A percentile compares a stretch with the other conserved stretches of the same genome.
Conservation (phyloP, 2,888 invertebrate genomes). For the Yponomeuta malinellus region DNA sequence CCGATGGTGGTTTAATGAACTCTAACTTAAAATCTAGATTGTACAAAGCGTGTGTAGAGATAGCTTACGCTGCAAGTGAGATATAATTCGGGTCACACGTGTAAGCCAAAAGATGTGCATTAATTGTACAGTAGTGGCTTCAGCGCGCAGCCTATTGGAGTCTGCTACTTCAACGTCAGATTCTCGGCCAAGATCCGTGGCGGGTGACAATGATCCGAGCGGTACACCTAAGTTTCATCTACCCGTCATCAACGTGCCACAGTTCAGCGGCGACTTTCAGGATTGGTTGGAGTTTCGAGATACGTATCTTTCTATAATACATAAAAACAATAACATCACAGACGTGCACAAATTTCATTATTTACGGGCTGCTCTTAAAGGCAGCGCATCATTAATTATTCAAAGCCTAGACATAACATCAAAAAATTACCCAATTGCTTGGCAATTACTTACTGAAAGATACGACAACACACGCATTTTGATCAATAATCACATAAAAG, state of each 20-base stretch:
- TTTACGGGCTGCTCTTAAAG: neutral
- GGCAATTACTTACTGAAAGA: neutral
- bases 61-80: too few species aligned
- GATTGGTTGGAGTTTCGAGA: constrained; percentile 4
- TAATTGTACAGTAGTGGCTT: constrained; percentile 17
- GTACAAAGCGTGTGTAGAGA: too few species aligned
- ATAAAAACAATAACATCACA: neutral
- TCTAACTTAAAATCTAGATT: too few species aligned
- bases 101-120: too few species aligned
- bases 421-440: neutral
- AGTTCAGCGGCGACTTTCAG: constrained; percentile 18
- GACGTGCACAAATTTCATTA: constrained; percentile 4
- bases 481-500: constrained; percentile 20
- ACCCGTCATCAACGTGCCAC: constrained; percentile 17
- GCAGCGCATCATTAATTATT: neutral
- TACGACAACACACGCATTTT: constrained; percentile 23
- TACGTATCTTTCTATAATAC: constrained; percentile 4
- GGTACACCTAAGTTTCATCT: constrained; percentile 15
- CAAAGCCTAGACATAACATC: neutral
- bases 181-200: neutral
- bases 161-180: neutral
- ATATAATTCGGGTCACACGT: too few species aligned
- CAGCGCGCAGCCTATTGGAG: constrained; percentile 8
- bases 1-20: too few species aligned
- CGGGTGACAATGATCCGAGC: neutral